These are phyloP conservation scores for Sphaeridia pumilis DNA, from an alignment of 2,888 invertebrate species.

Conservation along the genomic window DNA sequence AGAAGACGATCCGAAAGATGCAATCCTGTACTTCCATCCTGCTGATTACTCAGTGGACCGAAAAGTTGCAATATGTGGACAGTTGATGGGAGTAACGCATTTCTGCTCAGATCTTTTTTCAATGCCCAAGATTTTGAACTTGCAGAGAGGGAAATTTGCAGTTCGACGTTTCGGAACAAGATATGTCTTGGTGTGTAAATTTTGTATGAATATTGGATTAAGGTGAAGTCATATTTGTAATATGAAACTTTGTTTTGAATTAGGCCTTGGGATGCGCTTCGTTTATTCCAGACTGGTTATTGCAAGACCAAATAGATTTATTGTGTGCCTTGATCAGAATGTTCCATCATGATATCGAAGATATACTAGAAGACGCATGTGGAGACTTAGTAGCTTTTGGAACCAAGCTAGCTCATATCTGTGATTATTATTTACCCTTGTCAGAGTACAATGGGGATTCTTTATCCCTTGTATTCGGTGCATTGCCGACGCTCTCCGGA, in stretches of 20 bases:
- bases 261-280: slow-evolving; percentile 80
- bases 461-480: slow-evolving; percentile 50
- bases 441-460: slow-evolving; percentile 70
- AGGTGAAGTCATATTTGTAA: too few relatives aligned
- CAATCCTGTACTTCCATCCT: slow-evolving; percentile 84
- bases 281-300: slow-evolving; percentile 68
- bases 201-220: too few relatives aligned
- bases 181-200: slow-evolving; percentile 61
- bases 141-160: slow-evolving; percentile 77
- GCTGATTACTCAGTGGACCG: slow-evolving; percentile 79
- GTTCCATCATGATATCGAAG: slow-evolving; percentile 71
- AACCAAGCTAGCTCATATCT: slow-evolving; percentile 69
- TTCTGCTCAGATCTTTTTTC: slow-evolving; percentile 67
- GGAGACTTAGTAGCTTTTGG: slow-evolving; percentile 49
- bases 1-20: slow-evolving; percentile 79
- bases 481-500: slow-evolving; percentile 65
- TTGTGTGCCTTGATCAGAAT: slow-evolving; percentile 65
- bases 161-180: slow-evolving; percentile 62
- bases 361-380: slow-evolving; percentile 51
- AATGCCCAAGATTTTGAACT: slow-evolving; percentile 61
- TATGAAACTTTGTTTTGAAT: too few relatives aligned
- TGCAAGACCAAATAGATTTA: slow-evolving; percentile 64
- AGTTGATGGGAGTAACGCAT: slow-evolving; percentile 77
- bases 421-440: slow-evolving; percentile 79
- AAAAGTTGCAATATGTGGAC: slow-evolving; percentile 74